phyloP scores from a whole-genome alignment of 2,113 vertebrate genomes.

The Morone saxatilis region DNA sequence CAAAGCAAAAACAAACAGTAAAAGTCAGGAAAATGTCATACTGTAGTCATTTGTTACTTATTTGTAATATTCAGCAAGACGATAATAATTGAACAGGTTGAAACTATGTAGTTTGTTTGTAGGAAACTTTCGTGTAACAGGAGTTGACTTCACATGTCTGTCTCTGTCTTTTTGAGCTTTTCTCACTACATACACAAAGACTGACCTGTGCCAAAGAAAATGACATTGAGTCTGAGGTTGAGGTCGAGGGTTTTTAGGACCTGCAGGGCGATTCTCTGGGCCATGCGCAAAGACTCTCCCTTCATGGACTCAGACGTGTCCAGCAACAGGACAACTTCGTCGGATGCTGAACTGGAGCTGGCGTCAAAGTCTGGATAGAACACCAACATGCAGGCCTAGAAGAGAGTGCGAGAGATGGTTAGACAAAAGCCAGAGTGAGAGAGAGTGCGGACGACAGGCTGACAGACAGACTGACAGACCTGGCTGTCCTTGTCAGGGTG shows the following conservation, averaged over 20 bases:
- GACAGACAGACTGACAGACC: conserved; percentile 68
- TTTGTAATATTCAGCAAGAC: not conserved
- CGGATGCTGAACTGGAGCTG: not conserved
- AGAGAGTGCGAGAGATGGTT: not conserved
- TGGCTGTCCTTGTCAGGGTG: conserved; percentile 90
- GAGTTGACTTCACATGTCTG: not conserved
- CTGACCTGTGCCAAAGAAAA: conserved; percentile 88
- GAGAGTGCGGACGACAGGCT: not conserved
- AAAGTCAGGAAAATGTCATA: not conserved
- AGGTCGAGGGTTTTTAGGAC: conserved; percentile 73
- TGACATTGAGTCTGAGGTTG: conserved; percentile 81
- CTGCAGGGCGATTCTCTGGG: conserved; percentile 83
- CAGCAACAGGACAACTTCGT: conserved; percentile 86
- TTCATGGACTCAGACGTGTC: conserved; percentile 90
- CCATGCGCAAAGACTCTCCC: conserved; percentile 78
- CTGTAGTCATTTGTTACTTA: no score
- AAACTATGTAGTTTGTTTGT: not conserved
- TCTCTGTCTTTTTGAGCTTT: not conserved
- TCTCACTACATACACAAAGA: not conserved
- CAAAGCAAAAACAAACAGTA: not conserved
- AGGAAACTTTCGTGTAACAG: not conserved
- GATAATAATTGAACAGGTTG: not conserved
- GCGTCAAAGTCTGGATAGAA: conserved; percentile 88
- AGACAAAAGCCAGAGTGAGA: not conserved
- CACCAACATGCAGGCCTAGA: conserved; percentile 91